phyloP scores from a whole-genome alignment of 2,113 vertebrate species.

The Taxidea taxus region DNA sequence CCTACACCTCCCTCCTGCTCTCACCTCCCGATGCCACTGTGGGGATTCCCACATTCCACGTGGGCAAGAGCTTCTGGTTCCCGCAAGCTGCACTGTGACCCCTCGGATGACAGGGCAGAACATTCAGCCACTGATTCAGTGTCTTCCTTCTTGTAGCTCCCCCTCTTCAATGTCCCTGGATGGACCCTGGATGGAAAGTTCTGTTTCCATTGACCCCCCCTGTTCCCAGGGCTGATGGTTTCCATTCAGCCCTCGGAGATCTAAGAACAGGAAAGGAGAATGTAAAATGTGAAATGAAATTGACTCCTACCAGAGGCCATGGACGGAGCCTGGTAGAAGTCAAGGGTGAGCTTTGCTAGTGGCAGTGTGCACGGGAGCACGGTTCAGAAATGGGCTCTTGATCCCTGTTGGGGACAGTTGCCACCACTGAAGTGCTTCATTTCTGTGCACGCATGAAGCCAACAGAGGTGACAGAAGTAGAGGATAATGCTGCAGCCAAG shows the following conservation, averaged over 20 bases:
- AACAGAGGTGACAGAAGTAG: too few relatives aligned
- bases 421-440: neutral
- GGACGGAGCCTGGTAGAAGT: neutral
- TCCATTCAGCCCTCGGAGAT: neutral
- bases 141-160: neutral
- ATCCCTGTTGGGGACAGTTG: neutral
- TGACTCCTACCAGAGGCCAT: neutral
- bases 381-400: neutral
- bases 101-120: neutral
- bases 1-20: neutral
- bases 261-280: constrained; percentile 5
- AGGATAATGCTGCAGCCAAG: neutral
- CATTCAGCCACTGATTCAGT: neutral
- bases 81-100: neutral
- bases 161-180: neutral
- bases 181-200: neutral
- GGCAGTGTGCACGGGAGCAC: neutral
- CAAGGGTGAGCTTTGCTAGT: neutral
- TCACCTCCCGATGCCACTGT: neutral
- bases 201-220: neutral
- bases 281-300: neutral
- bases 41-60: neutral
- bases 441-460: neutral
- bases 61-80: neutral
- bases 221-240: neutral